Evolutionary conservation across 2,888 invertebrate species (phyloP).

Genomic region (Cheilosia grossa): DNA sequence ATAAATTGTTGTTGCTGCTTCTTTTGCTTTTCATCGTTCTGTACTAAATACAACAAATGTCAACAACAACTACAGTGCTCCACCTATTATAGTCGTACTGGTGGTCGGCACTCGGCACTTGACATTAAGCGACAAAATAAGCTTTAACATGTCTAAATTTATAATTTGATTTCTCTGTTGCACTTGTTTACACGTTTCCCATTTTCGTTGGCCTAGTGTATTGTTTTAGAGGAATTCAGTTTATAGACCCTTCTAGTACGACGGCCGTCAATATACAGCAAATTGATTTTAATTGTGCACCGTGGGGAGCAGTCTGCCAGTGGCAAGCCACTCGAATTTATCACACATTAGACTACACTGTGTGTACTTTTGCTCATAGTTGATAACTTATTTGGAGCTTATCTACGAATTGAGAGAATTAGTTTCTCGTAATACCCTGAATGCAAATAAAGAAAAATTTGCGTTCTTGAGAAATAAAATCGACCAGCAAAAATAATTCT

Average conservation of each 20-base stretch:
- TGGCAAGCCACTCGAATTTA: constrained; percentile 35
- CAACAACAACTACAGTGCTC: constrained; percentile 4
- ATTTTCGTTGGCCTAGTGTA: not conserved
- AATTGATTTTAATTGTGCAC: constrained; percentile 57
- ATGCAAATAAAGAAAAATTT: constrained; percentile 51
- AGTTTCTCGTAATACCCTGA: constrained; percentile 40
- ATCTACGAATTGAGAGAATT: constrained; percentile 55
- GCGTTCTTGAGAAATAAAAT: constrained; percentile 5
- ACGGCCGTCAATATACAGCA: constrained; percentile 7
- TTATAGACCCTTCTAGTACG: constrained; percentile 11
- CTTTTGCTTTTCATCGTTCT: constrained; percentile 34
- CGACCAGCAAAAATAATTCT: not conserved
- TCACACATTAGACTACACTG: constrained; percentile 19
- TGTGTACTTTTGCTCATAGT: constrained; percentile 38
- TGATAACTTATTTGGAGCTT: constrained; percentile 60
- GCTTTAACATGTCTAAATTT: constrained; percentile 54
- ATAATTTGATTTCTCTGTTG: constrained; percentile 37
- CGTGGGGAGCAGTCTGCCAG: constrained; percentile 1
- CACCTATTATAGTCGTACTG: not conserved
- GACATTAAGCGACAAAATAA: constrained; percentile 43
- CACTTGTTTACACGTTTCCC: constrained; percentile 23
- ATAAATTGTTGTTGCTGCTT: constrained; percentile 22
- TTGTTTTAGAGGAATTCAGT: constrained; percentile 23
- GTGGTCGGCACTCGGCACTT: constrained; percentile 28
- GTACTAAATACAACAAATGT: too few relatives aligned